Percentiles rank a stretch among this genome's conserved stretches.
phyloP scores from a whole-genome alignment of 2,113 vertebrate species.

The Brachionichthys hirsutus region DNA sequence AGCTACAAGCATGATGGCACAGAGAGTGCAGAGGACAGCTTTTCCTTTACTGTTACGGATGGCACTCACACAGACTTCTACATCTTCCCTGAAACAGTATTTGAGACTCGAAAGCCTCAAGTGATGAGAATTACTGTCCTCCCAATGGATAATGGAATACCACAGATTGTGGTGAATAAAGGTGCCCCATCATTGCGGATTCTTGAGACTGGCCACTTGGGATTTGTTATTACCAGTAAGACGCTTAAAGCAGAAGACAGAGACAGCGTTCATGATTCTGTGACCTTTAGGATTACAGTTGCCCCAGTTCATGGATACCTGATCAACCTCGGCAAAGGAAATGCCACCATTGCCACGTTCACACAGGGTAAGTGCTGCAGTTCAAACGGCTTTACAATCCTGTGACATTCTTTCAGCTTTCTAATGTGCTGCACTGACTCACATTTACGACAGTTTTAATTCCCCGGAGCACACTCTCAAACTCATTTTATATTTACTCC shows the following conservation, averaged over 20 bases:
- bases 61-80: slow-evolving; percentile 93
- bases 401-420: slow-evolving; percentile 25
- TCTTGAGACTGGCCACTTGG: slow-evolving; percentile 83
- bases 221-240: slow-evolving; percentile 90
- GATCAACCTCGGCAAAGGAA: slow-evolving; percentile 87
- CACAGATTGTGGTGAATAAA: slow-evolving; percentile 88
- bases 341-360: slow-evolving; percentile 86
- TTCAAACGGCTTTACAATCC: slow-evolving; percentile 9
- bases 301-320: slow-evolving; percentile 85
- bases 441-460: slow-evolving; percentile 9
- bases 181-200: slow-evolving; percentile 84
- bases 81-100: slow-evolving; percentile 89
- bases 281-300: slow-evolving; percentile 83
- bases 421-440: neutral
- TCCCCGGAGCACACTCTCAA: slow-evolving; percentile 15
- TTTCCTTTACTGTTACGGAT: slow-evolving; percentile 94
- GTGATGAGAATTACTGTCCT: slow-evolving; percentile 87
- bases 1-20: slow-evolving; percentile 92
- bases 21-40: slow-evolving; percentile 86
- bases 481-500: slow-evolving; percentile 27
- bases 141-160: slow-evolving; percentile 85
- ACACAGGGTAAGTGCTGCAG: slow-evolving; percentile 86
- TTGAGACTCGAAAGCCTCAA: slow-evolving; percentile 88
- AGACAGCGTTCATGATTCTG: slow-evolving; percentile 81
- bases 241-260: slow-evolving; percentile 87